phyloP scores from a whole-genome alignment of 64 coral and sea anemone species.

The Stichodactyla mertensii region DNA sequence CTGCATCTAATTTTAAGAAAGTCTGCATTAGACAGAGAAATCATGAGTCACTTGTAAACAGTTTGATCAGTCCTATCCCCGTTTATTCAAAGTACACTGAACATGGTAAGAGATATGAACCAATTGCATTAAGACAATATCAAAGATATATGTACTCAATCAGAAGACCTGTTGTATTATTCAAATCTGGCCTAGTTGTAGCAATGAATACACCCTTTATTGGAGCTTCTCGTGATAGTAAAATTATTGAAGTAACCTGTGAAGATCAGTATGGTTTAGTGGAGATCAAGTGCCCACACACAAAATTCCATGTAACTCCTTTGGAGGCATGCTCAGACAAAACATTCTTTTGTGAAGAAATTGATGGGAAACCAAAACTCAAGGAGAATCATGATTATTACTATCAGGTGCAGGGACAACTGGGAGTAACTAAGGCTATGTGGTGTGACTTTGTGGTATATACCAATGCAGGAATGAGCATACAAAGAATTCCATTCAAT shows the following conservation, averaged over 20 bases:
- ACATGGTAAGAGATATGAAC: conserved; percentile 33
- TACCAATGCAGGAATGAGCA: conserved; percentile 27
- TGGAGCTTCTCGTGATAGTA: conserved; percentile 40
- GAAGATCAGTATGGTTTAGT: conserved; percentile 1
- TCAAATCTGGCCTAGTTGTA: conserved; percentile 23
- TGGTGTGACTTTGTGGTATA: conserved; percentile 59
- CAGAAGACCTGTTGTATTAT: background rate
- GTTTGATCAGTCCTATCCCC: conserved; percentile 28
- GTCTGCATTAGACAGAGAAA: conserved; percentile 40
- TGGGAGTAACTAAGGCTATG: conserved; percentile 36
- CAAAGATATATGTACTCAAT: background rate
- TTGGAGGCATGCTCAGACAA: conserved; percentile 23
- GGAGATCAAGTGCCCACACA: conserved; percentile 16
- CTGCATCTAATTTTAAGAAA: conserved; percentile 46
- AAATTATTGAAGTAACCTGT: conserved; percentile 13
- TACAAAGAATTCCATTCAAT: conserved; percentile 42
- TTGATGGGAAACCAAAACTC: conserved; percentile 16
- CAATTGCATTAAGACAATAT: conserved; percentile 27
- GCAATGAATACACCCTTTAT: conserved; percentile 34
- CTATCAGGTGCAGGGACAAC: conserved; percentile 29
- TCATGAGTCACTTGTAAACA: conserved; percentile 37
- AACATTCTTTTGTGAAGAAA: conserved; percentile 6
- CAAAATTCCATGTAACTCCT: conserved; percentile 20
- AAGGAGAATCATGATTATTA: conserved; percentile 24
- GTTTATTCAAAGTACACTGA: conserved; percentile 28